Conservation (phyloP, 2,888 invertebrate species). For the Girardia tigrina region DNA sequence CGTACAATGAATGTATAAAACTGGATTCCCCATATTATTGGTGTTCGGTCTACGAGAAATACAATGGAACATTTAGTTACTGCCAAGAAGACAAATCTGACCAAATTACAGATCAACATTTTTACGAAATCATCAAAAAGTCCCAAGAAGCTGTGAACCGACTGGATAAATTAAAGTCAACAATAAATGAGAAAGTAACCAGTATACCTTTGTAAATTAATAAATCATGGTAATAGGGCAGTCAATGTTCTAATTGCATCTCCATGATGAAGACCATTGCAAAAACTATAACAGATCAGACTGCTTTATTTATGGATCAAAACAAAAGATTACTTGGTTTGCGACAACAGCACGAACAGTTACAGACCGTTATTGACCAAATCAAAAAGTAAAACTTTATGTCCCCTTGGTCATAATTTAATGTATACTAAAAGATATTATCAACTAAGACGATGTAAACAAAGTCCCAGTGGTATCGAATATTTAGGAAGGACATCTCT, state of each 20-base stretch:
- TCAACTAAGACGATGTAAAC: conserved; percentile 17
- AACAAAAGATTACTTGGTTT: background rate
- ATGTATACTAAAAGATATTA: background rate
- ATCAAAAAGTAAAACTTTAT: background rate
- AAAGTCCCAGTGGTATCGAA: background rate
- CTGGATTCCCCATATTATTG: background rate
- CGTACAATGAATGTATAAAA: conserved; percentile 26
- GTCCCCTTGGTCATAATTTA: background rate
- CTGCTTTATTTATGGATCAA: background rate
- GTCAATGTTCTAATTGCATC: conserved; percentile 5
- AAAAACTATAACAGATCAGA: background rate
- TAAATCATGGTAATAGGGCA: background rate
- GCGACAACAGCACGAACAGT: background rate
- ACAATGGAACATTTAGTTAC: conserved; percentile 26
- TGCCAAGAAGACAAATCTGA: conserved; percentile 14
- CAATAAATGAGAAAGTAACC: background rate
- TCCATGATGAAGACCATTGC: background rate
- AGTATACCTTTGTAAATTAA: too few species aligned
- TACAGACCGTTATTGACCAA: background rate
- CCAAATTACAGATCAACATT: background rate
- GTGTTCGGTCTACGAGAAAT: conserved; percentile 11
- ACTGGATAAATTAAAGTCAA: background rate
- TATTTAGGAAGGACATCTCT: background rate
- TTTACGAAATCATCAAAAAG: background rate
- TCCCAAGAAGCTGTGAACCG: background rate